phyloP scores from a whole-genome alignment of 1,140 invertebrate species.

The Vanessa tameamea region DNA sequence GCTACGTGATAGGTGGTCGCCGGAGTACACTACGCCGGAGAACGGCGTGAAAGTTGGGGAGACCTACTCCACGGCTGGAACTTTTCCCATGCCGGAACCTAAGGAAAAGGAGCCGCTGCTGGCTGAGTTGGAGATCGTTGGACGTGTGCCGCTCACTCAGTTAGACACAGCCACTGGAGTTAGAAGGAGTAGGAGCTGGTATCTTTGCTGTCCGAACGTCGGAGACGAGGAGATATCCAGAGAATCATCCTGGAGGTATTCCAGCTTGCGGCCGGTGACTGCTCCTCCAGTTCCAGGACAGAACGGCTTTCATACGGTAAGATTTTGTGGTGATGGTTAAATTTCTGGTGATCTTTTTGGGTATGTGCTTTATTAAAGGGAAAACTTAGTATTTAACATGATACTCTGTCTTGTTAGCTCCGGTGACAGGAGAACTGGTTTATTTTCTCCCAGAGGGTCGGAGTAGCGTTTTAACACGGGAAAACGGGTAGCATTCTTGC shows the following conservation, averaged over 20 bases:
- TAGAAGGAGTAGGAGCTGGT: slow-evolving; percentile 73
- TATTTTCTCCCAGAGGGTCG: too few species aligned
- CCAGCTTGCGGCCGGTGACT: slow-evolving; percentile 65
- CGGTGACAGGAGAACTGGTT: too few species aligned
- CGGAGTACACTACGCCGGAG: slow-evolving; percentile 57
- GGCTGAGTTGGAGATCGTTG: slow-evolving; percentile 70
- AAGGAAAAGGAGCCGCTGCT: slow-evolving; percentile 72
- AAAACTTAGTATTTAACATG: too few species aligned
- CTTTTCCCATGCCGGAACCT: slow-evolving; percentile 76
- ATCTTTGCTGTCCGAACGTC: slow-evolving; percentile 75
- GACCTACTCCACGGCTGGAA: slow-evolving; percentile 77
- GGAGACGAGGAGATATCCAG: slow-evolving; percentile 70
- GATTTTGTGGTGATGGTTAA: slow-evolving; percentile 7
- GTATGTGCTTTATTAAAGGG: too few species aligned
- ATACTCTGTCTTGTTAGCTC: too few species aligned
- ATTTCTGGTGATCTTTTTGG: neutral
- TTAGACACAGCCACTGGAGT: slow-evolving; percentile 56
- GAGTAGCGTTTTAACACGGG: too few species aligned
- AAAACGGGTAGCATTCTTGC: too few species aligned
- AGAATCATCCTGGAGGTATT: slow-evolving; percentile 71
- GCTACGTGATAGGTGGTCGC: slow-evolving; percentile 60
- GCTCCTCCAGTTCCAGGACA: slow-evolving; percentile 59
- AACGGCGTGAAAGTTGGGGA: slow-evolving; percentile 57
- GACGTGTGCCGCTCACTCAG: slow-evolving; percentile 59
- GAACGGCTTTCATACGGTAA: slow-evolving; percentile 52